A percentile compares a stretch with the other conserved stretches of the same genome.
phyloP scores from a whole-genome alignment of 2,888 invertebrate genomes.

The Microplitis deprimator region DNA sequence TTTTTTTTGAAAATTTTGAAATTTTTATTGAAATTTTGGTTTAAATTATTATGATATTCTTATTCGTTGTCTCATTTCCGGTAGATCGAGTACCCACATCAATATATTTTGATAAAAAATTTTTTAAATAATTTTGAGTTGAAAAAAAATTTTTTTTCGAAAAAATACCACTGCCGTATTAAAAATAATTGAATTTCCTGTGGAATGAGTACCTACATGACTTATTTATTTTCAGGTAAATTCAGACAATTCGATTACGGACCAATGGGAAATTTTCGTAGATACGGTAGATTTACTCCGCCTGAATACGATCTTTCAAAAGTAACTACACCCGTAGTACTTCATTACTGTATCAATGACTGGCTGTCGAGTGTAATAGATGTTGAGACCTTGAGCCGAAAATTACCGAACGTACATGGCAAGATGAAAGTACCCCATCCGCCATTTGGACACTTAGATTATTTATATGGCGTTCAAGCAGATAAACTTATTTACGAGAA shows the following conservation, averaged over 20 bases:
- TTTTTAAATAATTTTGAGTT: too few relatives aligned
- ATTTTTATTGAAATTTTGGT: too few relatives aligned
- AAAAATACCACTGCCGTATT: too few relatives aligned
- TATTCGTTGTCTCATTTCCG: too few relatives aligned
- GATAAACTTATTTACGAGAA: conserved; percentile 73
- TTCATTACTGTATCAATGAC: conserved; percentile 79
- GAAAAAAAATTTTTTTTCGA: too few relatives aligned
- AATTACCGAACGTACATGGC: conserved; percentile 73
- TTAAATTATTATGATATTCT: too few relatives aligned
- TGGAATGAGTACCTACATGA: too few relatives aligned
- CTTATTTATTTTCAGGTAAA: conserved; percentile 49
- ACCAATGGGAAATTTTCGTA: conserved; percentile 72
- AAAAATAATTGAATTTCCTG: too few relatives aligned
- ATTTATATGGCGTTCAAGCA: conserved; percentile 76
- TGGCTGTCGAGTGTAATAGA: conserved; percentile 76
- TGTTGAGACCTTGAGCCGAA: conserved; percentile 72
- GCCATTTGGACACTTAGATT: conserved; percentile 79
- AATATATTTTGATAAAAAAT: too few relatives aligned
- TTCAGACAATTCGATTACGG: conserved; percentile 75
- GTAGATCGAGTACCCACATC: too few relatives aligned
- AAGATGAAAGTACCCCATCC: conserved; percentile 73
- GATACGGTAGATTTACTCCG: conserved; percentile 74
- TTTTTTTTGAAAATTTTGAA: too few relatives aligned
- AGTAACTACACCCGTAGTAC: conserved; percentile 76
- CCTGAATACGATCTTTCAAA: conserved; percentile 76